Evolutionary conservation across 2,113 vertebrate species (phyloP).

Genomic region (Turdus rufiventris): DNA sequence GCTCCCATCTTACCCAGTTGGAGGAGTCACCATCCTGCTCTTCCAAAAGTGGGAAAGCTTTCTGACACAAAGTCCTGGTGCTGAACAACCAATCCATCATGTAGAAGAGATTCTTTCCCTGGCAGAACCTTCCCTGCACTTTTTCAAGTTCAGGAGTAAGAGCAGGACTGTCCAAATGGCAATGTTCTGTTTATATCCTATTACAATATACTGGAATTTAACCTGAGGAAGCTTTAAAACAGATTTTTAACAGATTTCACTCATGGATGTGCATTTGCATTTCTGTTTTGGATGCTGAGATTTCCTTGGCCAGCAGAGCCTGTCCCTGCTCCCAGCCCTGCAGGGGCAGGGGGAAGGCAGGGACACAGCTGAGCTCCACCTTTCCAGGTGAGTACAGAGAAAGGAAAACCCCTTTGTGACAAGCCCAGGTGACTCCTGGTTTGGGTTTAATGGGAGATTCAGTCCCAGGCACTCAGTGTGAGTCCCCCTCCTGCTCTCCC

Average conservation of each 20-base stretch:
- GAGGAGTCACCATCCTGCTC: accelerated
- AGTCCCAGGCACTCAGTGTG: constrained; percentile 50
- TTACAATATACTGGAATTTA: background rate
- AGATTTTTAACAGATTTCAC: background rate
- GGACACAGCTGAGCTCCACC: background rate
- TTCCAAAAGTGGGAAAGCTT: background rate
- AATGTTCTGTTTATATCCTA: background rate
- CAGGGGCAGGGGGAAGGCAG: background rate
- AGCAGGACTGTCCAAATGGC: background rate
- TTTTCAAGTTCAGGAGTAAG: background rate
- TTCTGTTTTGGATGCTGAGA: background rate
- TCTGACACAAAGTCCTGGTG: background rate
- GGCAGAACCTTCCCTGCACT: background rate
- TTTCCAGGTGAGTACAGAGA: background rate
- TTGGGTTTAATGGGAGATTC: constrained; percentile 78
- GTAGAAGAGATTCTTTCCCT: accelerated
- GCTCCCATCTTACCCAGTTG: background rate
- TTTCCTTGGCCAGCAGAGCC: background rate
- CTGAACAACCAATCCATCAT: background rate
- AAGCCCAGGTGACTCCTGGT: constrained; percentile 67
- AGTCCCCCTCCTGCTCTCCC: background rate
- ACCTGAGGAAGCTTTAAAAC: background rate
- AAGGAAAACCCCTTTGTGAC: constrained; percentile 62
- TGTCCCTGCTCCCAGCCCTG: background rate
- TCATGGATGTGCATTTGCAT: background rate